phyloP scores from a whole-genome alignment of 2,113 vertebrate genomes.

The mouse (Mus musculus) region DNA sequence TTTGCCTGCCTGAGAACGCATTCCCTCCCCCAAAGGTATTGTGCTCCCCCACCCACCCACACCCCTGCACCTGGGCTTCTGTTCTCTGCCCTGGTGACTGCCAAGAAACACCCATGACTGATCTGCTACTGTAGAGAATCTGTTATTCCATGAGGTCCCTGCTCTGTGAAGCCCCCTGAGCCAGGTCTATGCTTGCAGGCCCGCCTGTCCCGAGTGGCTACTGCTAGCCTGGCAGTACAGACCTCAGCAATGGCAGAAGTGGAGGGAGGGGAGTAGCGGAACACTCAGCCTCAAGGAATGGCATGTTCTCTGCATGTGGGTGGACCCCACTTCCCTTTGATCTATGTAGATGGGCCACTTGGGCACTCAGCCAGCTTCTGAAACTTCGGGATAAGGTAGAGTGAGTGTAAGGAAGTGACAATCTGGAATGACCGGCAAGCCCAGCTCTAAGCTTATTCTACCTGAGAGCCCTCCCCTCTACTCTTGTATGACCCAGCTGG shows the following conservation, averaged over 20 bases:
- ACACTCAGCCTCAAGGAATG: fast-evolving
- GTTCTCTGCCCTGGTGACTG: neutral
- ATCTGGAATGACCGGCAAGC: neutral
- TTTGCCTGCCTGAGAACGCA: neutral
- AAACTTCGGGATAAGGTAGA: neutral
- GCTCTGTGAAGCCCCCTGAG: neutral
- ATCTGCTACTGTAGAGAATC: neutral
- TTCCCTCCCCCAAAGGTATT: too few relatives aligned
- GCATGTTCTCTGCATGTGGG: neutral
- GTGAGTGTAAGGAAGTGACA: neutral
- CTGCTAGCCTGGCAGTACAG: fast-evolving
- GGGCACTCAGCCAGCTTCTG: neutral
- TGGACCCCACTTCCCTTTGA: neutral
- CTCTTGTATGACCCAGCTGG: neutral
- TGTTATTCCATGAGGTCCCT: neutral
- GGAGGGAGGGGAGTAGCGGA: too few relatives aligned
- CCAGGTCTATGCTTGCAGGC: neutral
- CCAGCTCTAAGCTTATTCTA: neutral
- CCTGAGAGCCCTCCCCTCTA: fast-evolving
- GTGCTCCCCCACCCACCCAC: neutral
- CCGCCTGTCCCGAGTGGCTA: too few relatives aligned
- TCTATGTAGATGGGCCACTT: too few relatives aligned
- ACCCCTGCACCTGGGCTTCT: neutral
- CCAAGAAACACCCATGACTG: neutral
- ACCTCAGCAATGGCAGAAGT: neutral